These are phyloP conservation scores for Iselma pallidipennis DNA, from an alignment of 2,888 invertebrate species.

Conservation along the genomic window DNA sequence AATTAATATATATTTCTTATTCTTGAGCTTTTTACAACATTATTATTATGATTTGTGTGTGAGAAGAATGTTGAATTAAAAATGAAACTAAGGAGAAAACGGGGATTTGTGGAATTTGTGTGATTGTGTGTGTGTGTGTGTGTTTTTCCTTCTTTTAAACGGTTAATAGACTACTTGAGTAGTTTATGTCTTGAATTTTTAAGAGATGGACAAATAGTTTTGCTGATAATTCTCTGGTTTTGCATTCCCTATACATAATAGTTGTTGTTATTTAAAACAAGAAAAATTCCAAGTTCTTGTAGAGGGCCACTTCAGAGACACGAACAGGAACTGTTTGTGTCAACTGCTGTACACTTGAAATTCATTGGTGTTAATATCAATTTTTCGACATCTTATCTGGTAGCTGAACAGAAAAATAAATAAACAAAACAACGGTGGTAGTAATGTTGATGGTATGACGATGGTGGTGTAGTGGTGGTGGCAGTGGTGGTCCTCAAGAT, in stretches of 20 bases:
- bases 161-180: too few relatives aligned
- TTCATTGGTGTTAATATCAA: neutral
- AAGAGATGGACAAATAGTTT: too few relatives aligned
- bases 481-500: slow-evolving; percentile 7
- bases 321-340: neutral
- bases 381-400: neutral
- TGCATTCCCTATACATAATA: too few relatives aligned
- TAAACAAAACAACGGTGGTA: neutral
- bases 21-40: neutral
- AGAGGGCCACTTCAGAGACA: too few relatives aligned
- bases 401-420: neutral
- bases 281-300: too few relatives aligned
- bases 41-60: neutral
- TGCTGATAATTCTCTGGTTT: too few relatives aligned
- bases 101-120: neutral
- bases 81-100: neutral
- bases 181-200: too few relatives aligned
- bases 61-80: neutral
- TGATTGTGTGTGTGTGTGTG: too few relatives aligned
- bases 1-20: neutral
- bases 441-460: neutral
- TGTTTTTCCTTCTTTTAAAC: too few relatives aligned
- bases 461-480: neutral
- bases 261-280: too few relatives aligned
- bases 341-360: neutral